These are phyloP conservation scores for Acanthosoma haemorrhoidale DNA, from an alignment of 2,888 invertebrate genomes.

Conservation along the genomic window DNA sequence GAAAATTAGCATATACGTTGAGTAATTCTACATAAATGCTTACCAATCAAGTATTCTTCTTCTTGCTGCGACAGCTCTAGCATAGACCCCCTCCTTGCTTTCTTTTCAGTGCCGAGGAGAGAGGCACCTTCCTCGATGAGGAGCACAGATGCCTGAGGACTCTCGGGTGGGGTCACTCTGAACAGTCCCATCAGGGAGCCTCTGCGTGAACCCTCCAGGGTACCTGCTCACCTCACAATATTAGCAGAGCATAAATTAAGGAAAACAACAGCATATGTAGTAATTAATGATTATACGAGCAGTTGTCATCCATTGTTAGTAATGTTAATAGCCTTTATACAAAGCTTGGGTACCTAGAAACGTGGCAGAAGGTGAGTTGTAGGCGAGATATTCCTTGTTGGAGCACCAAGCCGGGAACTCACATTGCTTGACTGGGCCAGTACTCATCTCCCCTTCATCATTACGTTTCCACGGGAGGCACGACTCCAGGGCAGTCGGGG, in stretches of 20 bases:
- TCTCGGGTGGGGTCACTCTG: constrained; percentile 47
- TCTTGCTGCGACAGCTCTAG: constrained; percentile 59
- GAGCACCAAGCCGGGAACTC: constrained; percentile 95
- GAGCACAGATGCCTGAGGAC: constrained; percentile 50
- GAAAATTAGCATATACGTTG: no score
- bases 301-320: no score
- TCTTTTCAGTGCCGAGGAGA: constrained; percentile 60
- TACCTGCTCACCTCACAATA: no score
- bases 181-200: constrained; percentile 84
- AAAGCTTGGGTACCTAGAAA: constrained; percentile 80
- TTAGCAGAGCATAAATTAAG: no score
- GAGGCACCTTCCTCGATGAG: constrained; percentile 53
- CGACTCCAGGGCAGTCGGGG: constrained; percentile 82
- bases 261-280: no score
- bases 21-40: no score
- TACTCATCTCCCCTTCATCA: constrained; percentile 62
- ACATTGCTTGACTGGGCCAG: constrained; percentile 65
- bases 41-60: constrained; percentile 50
- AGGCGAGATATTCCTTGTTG: constrained; percentile 87
- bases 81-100: constrained; percentile 70
- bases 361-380: constrained; percentile 85
- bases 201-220: constrained; percentile 73
- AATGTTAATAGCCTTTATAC: no score
- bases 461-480: constrained; percentile 88
- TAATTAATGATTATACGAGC: no score